phyloP scores from a whole-genome alignment of 2,888 invertebrate genomes.

The Tineola bisselliella region DNA sequence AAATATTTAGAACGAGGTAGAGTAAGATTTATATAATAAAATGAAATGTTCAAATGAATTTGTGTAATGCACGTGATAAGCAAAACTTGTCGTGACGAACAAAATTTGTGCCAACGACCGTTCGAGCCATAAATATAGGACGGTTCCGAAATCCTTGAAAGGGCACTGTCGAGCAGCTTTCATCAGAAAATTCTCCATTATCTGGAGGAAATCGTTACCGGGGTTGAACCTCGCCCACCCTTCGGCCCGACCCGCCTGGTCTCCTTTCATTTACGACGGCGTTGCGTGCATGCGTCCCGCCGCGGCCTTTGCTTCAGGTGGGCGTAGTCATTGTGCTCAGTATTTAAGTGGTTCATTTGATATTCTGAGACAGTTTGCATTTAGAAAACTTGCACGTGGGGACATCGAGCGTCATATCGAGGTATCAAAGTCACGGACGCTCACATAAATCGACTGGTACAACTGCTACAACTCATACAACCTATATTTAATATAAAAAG shows the following conservation, averaged over 20 bases:
- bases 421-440: slow-evolving; percentile 37
- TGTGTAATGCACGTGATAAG: slow-evolving; percentile 41
- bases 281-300: slow-evolving; percentile 60
- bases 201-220: slow-evolving; percentile 65
- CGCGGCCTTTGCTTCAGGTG: slow-evolving; percentile 61
- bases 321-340: slow-evolving; percentile 60
- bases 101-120: slow-evolving; percentile 47
- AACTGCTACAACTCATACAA: too few species aligned
- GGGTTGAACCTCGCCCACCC: slow-evolving; percentile 54
- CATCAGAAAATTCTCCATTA: slow-evolving; percentile 65
- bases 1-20: slow-evolving; percentile 28
- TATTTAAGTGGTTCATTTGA: slow-evolving; percentile 66
- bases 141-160: slow-evolving; percentile 57
- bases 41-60: slow-evolving; percentile 27
- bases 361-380: slow-evolving; percentile 65
- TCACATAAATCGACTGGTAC: slow-evolving; percentile 25
- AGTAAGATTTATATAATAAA: slow-evolving; percentile 27
- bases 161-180: slow-evolving; percentile 55
- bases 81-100: slow-evolving; percentile 43
- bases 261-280: slow-evolving; percentile 53
- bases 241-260: slow-evolving; percentile 43
- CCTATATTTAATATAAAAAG: slow-evolving; percentile 33
- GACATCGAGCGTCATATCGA: slow-evolving; percentile 38
- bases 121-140: slow-evolving; percentile 53
- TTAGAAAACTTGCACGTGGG: slow-evolving; percentile 55